Base-by-base conservation (phyloP, 2,797 vertebrate genomes). In the Jordanella pulchra region DNA sequence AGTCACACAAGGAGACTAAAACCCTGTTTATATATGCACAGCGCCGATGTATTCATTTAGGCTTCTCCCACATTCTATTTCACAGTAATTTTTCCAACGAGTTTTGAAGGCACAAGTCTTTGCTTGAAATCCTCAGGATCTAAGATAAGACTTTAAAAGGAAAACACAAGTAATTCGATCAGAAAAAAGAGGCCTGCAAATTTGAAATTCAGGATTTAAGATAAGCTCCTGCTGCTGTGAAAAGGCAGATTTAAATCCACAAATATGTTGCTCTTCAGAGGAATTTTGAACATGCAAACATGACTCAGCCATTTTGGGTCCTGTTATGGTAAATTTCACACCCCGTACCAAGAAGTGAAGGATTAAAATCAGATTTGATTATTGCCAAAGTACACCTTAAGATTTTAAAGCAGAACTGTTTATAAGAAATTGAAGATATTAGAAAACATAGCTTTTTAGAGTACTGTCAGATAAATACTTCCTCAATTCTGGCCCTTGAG, bases 61-160 rank as follows among this genome's bases (percentile, higher is more conserved):
- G 76, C 83, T 58, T 87, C 79, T 75, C 78, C 75, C 64, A 42
- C 78, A 73, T 90, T 86, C 87, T 75, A 86, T 91, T 89, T 89
- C 88, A 89, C 88, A 88, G 85, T 86, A 88, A 91, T 91, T 90
- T 88, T 63, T 84, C 73, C 86, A 60, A 65, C 53, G 72, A 63
- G 63, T 83, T 84, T 86, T 73, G 42, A 71, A 82, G 77, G 81
- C 64, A 25, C n/a, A 74, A 83, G 83, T 74, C 83, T 86, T 58
- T 68, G 86, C 86, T 89, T 89, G 81, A 85, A 87, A 85, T 88
- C 80, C 84, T 91, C 78, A 76, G 88, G 87, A 87, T 88, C 82
- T 81, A 42, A 77, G 91, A 90, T 89, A 80, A 89, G 78, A 80
- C 73, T 66, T 69, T 39, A 77, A 64, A 73, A 86, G 25, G 56